phyloP scores from a whole-genome alignment of 2,888 invertebrate genomes.

The Cerastis rubricosa region DNA sequence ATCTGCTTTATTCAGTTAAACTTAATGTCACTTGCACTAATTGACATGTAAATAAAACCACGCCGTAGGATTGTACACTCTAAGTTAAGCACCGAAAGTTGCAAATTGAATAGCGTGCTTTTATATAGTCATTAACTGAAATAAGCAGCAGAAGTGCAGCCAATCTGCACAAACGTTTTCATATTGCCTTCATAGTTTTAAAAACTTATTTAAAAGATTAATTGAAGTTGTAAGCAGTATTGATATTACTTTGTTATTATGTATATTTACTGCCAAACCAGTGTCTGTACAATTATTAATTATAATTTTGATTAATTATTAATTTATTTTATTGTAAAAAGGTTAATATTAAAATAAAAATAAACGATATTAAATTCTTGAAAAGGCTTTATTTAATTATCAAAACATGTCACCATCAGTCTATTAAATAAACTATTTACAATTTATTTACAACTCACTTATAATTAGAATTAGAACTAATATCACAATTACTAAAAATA shows the following conservation, averaged over 20 bases:
- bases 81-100: neutral
- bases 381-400: conserved; percentile 63
- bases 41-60: neutral
- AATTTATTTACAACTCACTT: conserved; percentile 61
- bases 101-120: neutral
- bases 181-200: neutral
- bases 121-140: neutral
- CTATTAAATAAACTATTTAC: conserved; percentile 71
- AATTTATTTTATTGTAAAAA: conserved; percentile 44
- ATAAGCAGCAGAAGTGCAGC: neutral
- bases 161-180: neutral
- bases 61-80: neutral
- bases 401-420: conserved; percentile 73
- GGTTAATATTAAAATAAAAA: conserved; percentile 14
- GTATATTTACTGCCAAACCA: conserved; percentile 40
- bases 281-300: conserved; percentile 42
- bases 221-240: conserved; percentile 20
- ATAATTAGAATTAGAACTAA: conserved; percentile 46
- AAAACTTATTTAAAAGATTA: neutral
- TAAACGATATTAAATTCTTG: conserved; percentile 26
- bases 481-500: conserved; percentile 59
- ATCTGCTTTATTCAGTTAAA: neutral
- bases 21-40: neutral
- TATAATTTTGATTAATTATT: conserved; percentile 4
- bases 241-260: conserved; percentile 14